Base-by-base conservation (phyloP, 2,113 vertebrate genomes). In the Galeopterus variegatus region DNA sequence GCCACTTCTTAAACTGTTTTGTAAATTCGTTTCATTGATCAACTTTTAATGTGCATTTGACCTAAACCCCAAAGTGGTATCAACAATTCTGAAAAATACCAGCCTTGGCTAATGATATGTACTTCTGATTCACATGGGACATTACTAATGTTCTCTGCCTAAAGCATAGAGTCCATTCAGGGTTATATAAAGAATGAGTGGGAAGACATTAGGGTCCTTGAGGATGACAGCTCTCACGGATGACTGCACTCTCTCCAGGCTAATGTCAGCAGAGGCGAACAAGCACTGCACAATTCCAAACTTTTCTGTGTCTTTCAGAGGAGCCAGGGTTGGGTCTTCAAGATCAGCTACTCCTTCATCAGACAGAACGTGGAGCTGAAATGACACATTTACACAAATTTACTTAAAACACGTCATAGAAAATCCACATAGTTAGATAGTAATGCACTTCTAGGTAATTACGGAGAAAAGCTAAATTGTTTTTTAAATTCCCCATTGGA, bases 161-260 rank as follows among this genome's bases (percentile, higher is more conserved):
- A 99, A 97, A 58, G 98, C 98, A 90, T 95, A 90, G 41, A 99
- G 98, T 50, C 99, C 99, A 31, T 90, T 97, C 87, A 99, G 77
- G 8, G 98, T 98, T 50, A 99, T 98, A 10, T 98, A 99, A 41
- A 99, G 98, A 95, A 99, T 86, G 1, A 99, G 97, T 0, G 99
- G 99, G 70, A 69, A 92, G 90, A 98, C 90, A 23, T 95, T 91
- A 0, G 98, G 93, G 6, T 97, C 97, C 48, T 97, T 87, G 64
- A 18, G 90, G 69, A 99, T 98, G 96, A 98, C 60, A 13, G 97
- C 98, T 96, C 87, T 98, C 14, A 99, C 84, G 0, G 97, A 96
- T n/a, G 99, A 98, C 45, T 98, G 98, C 19, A 97, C 95, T 96
- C 97, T 98, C 85, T 97, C 98, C 97, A 99, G 98, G 33, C 36